Conservation (phyloP, 2,888 invertebrate species). For the Trachelus troglodyta region DNA sequence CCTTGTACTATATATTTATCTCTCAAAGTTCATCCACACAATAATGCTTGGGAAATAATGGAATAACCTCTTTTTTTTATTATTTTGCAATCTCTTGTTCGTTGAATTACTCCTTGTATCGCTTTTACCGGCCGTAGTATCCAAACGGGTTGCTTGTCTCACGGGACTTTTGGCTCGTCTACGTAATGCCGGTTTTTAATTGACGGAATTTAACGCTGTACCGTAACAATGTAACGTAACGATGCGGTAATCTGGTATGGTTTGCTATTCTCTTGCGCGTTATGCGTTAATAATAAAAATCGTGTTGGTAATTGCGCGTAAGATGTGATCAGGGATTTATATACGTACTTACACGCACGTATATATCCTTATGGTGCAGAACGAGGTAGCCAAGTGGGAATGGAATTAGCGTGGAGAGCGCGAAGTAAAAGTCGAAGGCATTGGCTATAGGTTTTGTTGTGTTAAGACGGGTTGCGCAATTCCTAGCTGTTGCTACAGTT, state of each 20-base stretch:
- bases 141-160: background rate
- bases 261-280: background rate
- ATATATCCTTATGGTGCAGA: background rate
- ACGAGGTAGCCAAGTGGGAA: background rate
- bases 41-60: background rate
- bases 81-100: background rate
- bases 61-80: too few relatives aligned
- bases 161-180: background rate
- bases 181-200: background rate
- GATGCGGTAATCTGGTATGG: background rate
- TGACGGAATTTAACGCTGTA: background rate
- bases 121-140: background rate
- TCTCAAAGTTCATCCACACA: background rate
- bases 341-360: background rate
- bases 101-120: background rate
- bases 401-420: background rate
- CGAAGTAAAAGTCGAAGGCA: slow-evolving; percentile 23
- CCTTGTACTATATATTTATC: background rate
- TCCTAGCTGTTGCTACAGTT: slow-evolving; percentile 14
- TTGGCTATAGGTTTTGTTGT: slow-evolving; percentile 32
- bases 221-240: background rate
- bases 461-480: slow-evolving; percentile 10
- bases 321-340: background rate
- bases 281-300: background rate
- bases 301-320: background rate